These are phyloP conservation scores for Galerucella pusilla DNA, from an alignment of 2,888 invertebrate species.

Conservation along the genomic window DNA sequence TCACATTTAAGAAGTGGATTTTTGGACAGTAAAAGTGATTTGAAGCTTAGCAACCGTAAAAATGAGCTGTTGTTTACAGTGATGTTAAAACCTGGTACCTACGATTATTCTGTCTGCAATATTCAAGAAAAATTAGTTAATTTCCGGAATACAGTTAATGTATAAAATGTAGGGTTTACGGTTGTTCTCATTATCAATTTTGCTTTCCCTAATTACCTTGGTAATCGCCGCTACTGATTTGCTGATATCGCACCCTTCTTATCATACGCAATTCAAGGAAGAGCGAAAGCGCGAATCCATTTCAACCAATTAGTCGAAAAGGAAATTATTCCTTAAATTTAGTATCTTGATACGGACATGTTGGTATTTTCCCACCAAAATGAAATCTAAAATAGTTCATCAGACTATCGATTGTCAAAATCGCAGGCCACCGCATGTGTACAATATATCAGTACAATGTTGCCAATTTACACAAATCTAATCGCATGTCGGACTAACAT, in stretches of 20 bases:
- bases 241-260: conserved; percentile 14
- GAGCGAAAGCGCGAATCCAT: conserved; percentile 17
- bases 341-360: conserved; percentile 33
- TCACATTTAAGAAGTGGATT: too few species aligned
- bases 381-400: conserved; percentile 49
- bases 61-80: background rate
- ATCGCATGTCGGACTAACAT: conserved; percentile 69
- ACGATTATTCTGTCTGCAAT: background rate
- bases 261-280: conserved; percentile 17
- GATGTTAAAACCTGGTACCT: background rate
- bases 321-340: conserved; percentile 20
- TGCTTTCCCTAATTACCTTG: background rate
- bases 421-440: conserved; percentile 52
- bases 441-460: conserved; percentile 54
- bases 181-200: background rate
- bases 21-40: too few species aligned
- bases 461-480: conserved; percentile 66
- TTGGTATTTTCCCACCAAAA: conserved; percentile 43
- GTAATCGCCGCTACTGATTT: conserved; percentile 14
- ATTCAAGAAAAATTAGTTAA: background rate
- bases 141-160: background rate
- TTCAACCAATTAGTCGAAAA: conserved; percentile 14
- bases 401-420: conserved; percentile 61
- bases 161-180: background rate
- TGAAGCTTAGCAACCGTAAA: too few species aligned